Percentiles rank a stretch among this genome's conserved stretches.
Evolutionary conservation across 2,888 invertebrate genomes (phyloP).

Genomic region (Cataglyphis rosenhaueri): DNA sequence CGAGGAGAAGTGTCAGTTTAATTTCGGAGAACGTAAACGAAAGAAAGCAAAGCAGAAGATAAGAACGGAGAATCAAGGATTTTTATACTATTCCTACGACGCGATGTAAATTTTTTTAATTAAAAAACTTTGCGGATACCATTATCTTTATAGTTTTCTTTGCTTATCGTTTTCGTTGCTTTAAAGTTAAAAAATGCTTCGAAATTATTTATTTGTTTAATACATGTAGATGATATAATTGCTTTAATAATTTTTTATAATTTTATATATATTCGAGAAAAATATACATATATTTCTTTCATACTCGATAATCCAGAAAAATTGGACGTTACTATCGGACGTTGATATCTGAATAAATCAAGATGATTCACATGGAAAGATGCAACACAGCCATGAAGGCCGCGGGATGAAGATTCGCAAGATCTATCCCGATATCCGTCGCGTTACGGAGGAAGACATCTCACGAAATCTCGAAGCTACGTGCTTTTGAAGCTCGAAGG

Average conservation of each 20-base stretch:
- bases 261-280: not conserved
- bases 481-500: constrained; percentile 24
- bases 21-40: not conserved
- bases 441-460: constrained; percentile 50
- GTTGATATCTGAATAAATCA: not conserved
- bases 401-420: constrained; percentile 63
- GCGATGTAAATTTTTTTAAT: not conserved
- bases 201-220: not conserved
- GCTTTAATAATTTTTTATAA: constrained; percentile 10
- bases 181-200: not conserved
- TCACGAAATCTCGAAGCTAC: constrained; percentile 51
- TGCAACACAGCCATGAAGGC: constrained; percentile 44
- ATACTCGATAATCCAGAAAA: constrained; percentile 23
- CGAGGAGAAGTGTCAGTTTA: constrained; percentile 8
- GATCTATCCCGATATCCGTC: constrained; percentile 52
- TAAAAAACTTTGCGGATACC: not conserved
- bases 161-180: not conserved
- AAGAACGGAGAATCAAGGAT: constrained; percentile 5
- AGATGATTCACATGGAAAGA: constrained; percentile 24
- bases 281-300: not conserved
- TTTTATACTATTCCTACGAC: not conserved
- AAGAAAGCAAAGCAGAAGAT: not conserved
- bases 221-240: not conserved
- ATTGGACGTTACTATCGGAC: not conserved
- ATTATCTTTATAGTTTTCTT: not conserved